Evolutionary conservation across 2,888 invertebrate genomes (phyloP).

Genomic region (Melanostoma mellinum): DNA sequence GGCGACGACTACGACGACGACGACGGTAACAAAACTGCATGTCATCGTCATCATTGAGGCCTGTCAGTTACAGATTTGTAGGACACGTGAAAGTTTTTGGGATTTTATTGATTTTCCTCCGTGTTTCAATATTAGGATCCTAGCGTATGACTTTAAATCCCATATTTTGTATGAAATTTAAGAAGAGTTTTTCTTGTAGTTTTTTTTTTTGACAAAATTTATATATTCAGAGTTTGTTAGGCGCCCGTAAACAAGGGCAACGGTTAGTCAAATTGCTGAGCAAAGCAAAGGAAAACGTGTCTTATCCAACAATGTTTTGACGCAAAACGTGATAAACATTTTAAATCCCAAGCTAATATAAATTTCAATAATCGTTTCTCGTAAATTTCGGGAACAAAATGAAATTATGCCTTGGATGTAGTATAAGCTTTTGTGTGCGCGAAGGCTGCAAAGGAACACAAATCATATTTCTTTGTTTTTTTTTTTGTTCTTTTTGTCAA

Average conservation of each 20-base stretch:
- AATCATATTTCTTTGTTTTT: conserved; percentile 15
- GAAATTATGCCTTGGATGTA: conserved; percentile 60
- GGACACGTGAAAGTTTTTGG: conserved; percentile 67
- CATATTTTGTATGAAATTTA: not conserved
- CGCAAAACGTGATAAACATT: conserved; percentile 60
- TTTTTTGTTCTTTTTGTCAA: conserved; percentile 21
- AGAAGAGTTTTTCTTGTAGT: not conserved
- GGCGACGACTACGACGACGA: conserved; percentile 53
- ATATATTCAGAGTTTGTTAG: conserved; percentile 27
- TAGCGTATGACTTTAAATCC: conserved; percentile 5
- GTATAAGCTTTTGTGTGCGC: not conserved
- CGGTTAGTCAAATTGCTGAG: no score
- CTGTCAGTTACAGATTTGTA: conserved; percentile 72
- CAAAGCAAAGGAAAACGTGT: conserved; percentile 33
- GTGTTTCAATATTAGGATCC: conserved; percentile 31
- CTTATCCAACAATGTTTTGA: conserved; percentile 28
- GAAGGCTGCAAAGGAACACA: not conserved
- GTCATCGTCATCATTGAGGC: conserved; percentile 71
- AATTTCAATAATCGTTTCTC: conserved; percentile 68
- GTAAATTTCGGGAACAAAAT: conserved; percentile 64
- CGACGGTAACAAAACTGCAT: conserved; percentile 72
- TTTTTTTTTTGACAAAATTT: conserved; percentile 2
- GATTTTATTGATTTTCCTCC: conserved; percentile 65
- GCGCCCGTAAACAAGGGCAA: not conserved
- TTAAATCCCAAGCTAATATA: conserved; percentile 58